Percentiles rank a stretch among this genome's conserved stretches.
Evolutionary conservation across 2,888 invertebrate genomes (phyloP).

Genomic region (Apamea epomidion): DNA sequence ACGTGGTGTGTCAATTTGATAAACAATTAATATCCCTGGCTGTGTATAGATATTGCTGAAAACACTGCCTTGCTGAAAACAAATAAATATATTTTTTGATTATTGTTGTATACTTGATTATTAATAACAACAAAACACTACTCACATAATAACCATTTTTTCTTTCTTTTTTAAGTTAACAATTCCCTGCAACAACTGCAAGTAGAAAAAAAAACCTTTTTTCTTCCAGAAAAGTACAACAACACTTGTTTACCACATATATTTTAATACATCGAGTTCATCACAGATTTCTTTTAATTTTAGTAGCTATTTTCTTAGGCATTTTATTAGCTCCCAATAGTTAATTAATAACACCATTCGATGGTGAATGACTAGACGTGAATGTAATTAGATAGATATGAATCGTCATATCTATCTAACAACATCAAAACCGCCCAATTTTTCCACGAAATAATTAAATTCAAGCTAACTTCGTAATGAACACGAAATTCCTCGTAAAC

Average conservation of each 20-base stretch:
- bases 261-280: not conserved
- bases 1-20: not conserved
- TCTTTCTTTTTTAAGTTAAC: not conserved
- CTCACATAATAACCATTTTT: not conserved
- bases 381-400: too few relatives aligned
- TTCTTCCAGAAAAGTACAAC: not conserved
- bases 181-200: not conserved
- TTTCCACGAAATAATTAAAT: conserved; percentile 50
- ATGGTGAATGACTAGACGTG: not conserved
- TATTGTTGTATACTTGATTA: not conserved
- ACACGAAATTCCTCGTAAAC: conserved; percentile 68
- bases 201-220: not conserved
- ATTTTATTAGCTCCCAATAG: not conserved
- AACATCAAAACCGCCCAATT: conserved; percentile 1
- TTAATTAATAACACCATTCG: too few relatives aligned
- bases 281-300: not conserved
- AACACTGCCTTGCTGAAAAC: not conserved
- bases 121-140: not conserved
- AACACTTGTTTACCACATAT: not conserved
- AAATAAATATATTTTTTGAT: not conserved
- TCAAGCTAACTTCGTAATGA: conserved; percentile 51
- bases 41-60: not conserved
- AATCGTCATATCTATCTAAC: not conserved
- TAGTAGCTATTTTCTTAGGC: not conserved
- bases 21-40: not conserved